Base-by-base conservation (phyloP, 2,888 invertebrate genomes). In the Anoncus sp. region DNA sequence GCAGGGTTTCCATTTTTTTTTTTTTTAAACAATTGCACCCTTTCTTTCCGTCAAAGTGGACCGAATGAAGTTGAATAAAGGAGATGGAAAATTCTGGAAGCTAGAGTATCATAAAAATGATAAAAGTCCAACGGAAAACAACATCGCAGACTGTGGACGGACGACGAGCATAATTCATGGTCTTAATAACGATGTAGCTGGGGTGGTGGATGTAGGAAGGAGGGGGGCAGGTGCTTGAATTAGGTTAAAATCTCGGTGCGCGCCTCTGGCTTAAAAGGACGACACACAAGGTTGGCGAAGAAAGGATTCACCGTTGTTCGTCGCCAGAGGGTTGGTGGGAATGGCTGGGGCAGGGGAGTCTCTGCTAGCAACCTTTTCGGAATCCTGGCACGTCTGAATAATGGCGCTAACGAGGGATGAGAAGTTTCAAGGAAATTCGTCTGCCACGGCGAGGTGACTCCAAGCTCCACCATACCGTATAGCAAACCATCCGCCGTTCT, bases 341-440 rank as follows among this genome's bases (percentile, higher is more conserved):
- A n/a, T n/a, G n/a, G n/a, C n/a, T n/a, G n/a, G 60, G 40, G 40
- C 20, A 14, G 27, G 40, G 66, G 40, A 18, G 40, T 20, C 20
- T 31, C 60, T 60, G 35, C 35, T 43, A 35, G 51, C 35, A 18
- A 59, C 71, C 70, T 60, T 65, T 71, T 65, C 18, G 59, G 66
- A 71, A 76, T 77, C 72, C 62, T 67, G n/a, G 66, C 76, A 72
- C 55, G 67, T 60, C 24, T 77, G 77, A 72, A 77, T 77, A 77
- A 77, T 72, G 72, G 72, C 40, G 60, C 66, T 72, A 77, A 72
- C 72, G 72, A 77, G 70, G 70, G 76, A 27, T 72, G 66, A 67
- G 72, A 77, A 77, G 53, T n/a, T 77, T 77, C 27, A 70, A 49
- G 55, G 67, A 72, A 77, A 72, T 55, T 77, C 67, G 49, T 63